phyloP scores from a whole-genome alignment of 2,113 vertebrate species.

The Abramis brama region DNA sequence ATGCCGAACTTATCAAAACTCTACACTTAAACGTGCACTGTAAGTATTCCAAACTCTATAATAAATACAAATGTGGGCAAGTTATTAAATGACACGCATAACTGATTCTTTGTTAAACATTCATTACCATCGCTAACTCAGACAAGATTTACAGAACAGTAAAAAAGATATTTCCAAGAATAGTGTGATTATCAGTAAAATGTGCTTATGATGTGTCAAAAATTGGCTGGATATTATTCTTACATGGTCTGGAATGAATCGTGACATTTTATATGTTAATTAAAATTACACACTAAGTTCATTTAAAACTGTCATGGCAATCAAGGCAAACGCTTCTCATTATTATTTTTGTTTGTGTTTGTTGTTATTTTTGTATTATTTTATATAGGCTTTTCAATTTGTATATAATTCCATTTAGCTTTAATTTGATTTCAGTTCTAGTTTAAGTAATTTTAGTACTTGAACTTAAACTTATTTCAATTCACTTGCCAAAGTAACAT shows the following conservation, averaged over 20 bases:
- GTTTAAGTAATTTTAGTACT: neutral
- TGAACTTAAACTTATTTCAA: neutral
- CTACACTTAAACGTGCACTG: conserved; percentile 77
- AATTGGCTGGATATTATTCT: too few species aligned
- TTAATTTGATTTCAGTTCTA: neutral
- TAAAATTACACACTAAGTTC: too few species aligned
- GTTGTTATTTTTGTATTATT: neutral
- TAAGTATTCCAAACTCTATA: conserved; percentile 71
- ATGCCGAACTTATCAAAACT: conserved; percentile 58
- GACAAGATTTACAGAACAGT: neutral
- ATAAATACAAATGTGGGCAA: conserved; percentile 46
- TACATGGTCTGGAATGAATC: too few species aligned
- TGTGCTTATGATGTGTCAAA: too few species aligned
- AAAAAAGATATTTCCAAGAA: neutral
- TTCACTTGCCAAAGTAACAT: neutral
- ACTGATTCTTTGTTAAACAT: neutral
- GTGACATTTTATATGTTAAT: too few species aligned
- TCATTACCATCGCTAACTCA: neutral
- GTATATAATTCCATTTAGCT: neutral
- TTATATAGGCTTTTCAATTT: too few species aligned
- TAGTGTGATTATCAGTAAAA: neutral
- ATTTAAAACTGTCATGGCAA: neutral
- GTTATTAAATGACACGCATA: neutral
- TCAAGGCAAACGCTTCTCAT: neutral
- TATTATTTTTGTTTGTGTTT: neutral